Conservation (phyloP, 2,797 vertebrate genomes). For the Nyctalus aviator region DNA sequence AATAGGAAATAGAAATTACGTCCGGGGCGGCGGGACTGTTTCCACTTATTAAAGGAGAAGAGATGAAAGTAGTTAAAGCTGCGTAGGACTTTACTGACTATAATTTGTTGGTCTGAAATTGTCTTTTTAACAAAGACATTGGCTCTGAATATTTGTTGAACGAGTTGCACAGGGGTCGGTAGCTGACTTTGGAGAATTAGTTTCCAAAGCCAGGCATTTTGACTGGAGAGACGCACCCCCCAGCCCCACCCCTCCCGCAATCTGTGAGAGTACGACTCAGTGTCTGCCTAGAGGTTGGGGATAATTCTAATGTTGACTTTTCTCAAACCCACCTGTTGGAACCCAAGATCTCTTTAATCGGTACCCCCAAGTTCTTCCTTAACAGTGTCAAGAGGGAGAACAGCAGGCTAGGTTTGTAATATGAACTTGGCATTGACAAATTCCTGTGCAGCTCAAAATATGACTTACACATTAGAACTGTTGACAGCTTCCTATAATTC, state of each 20-base stretch:
- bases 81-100: neutral
- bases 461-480: neutral
- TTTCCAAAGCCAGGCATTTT: neutral
- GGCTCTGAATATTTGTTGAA: neutral
- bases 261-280: neutral
- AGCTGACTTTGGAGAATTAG: neutral
- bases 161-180: too few species aligned
- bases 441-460: neutral
- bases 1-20: slow-evolving; percentile 17
- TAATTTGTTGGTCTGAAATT: neutral
- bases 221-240: neutral
- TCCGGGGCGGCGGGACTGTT: neutral
- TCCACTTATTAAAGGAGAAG: neutral
- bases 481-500: slow-evolving; percentile 34
- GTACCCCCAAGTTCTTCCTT: neutral
- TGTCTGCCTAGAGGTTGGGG: neutral
- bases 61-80: slow-evolving; percentile 17
- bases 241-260: fast-evolving
- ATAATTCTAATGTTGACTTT: neutral
- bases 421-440: neutral
- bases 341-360: slow-evolving; percentile 9
- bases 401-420: slow-evolving; percentile 23
- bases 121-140: neutral
- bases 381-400: slow-evolving; percentile 35
- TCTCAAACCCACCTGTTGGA: neutral